Percentiles rank a stretch among this genome's conserved stretches.
phyloP scores from a whole-genome alignment of 1,140 invertebrate genomes.

The Zeugodacus cucurbitae region DNA sequence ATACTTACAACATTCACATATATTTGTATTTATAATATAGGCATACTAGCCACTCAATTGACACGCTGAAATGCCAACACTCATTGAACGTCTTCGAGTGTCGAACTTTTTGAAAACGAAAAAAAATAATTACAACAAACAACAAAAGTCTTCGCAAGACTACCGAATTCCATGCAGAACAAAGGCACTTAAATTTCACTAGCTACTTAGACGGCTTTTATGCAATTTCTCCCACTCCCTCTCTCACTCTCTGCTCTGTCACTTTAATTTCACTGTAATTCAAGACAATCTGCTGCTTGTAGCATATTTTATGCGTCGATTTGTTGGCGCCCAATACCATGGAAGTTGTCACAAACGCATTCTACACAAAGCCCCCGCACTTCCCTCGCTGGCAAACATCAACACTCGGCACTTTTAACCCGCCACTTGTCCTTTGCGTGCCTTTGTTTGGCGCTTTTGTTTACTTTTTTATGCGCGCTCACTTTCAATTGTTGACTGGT shows the following conservation, averaged over 20 bases:
- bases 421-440: neutral
- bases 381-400: neutral
- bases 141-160: neutral
- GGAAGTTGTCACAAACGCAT: neutral
- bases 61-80: neutral
- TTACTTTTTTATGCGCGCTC: neutral
- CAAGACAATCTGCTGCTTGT: constrained; percentile 26
- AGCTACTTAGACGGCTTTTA: constrained; percentile 21
- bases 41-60: neutral
- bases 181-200: neutral
- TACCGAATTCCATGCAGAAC: neutral
- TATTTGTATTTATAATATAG: neutral
- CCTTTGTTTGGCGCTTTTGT: constrained; percentile 26
- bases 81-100: neutral
- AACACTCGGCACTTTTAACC: neutral
- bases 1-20: neutral
- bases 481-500: constrained; percentile 23
- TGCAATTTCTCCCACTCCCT: neutral
- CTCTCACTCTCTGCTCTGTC: neutral
- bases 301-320: constrained; percentile 36
- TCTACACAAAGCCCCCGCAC: neutral
- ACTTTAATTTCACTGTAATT: constrained; percentile 10
- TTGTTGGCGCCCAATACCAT: neutral
- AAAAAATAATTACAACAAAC: too few species aligned
- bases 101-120: neutral